Evolutionary conservation across 2,888 invertebrate species (phyloP).

Genomic region (Clostera curtula): DNA sequence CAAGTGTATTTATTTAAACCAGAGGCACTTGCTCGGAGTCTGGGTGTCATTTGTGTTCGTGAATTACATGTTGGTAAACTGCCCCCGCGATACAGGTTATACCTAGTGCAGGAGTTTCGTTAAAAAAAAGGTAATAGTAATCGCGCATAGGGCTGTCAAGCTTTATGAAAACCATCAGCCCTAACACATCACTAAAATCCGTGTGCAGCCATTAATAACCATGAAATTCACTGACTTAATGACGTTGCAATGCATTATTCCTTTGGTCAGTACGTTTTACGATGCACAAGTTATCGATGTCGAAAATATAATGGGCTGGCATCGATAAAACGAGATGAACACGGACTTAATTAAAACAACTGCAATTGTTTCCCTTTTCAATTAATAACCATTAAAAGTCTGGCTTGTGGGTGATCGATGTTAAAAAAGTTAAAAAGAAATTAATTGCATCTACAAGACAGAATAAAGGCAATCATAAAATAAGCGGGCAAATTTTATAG

Average conservation of each 20-base stretch:
- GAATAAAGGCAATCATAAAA: constrained; percentile 49
- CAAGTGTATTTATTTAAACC: no score
- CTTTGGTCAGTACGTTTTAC: constrained; percentile 40
- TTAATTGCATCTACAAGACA: constrained; percentile 35
- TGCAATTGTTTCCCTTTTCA: constrained; percentile 26
- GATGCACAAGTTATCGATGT: constrained; percentile 18
- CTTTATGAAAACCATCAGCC: constrained; percentile 25
- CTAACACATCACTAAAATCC: constrained; percentile 24
- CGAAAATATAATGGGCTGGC: constrained; percentile 20
- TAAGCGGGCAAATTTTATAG: constrained; percentile 50
- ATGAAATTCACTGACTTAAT: constrained; percentile 50
- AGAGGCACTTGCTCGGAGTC: no score
- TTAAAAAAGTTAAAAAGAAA: constrained; percentile 30
- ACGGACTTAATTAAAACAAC: constrained; percentile 20
- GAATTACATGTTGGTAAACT: no score
- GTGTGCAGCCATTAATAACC: constrained; percentile 48
- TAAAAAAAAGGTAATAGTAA: no score
- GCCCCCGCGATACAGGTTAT: no score
- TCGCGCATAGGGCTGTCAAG: constrained; percentile 33
- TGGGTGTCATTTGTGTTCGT: no score
- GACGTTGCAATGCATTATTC: constrained; percentile 50
- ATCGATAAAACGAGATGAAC: constrained; percentile 15
- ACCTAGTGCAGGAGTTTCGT: no score
- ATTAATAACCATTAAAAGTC: constrained; percentile 27
- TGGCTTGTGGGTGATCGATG: constrained; percentile 19